phyloP scores from a whole-genome alignment of 2,888 invertebrate species.

The Cephus runcator region DNA sequence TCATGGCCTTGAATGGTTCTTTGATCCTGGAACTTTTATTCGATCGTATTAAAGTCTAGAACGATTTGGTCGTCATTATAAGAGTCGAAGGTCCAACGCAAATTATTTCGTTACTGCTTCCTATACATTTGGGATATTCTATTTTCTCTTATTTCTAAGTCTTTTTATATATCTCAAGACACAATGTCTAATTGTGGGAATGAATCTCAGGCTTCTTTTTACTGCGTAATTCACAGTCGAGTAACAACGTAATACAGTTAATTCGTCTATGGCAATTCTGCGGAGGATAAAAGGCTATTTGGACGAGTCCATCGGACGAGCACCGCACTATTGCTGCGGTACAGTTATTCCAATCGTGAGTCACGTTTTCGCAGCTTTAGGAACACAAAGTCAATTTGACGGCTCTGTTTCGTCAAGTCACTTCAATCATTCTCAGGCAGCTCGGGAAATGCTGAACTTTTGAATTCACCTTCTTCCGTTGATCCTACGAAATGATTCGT shows the following conservation, averaged over 20 bases:
- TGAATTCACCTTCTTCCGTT: background rate
- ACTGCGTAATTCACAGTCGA: background rate
- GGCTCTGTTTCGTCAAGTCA: background rate
- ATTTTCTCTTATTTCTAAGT: background rate
- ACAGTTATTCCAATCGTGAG: background rate
- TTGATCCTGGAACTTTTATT: conserved; percentile 1
- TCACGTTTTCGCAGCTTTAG: background rate
- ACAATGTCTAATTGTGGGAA: background rate
- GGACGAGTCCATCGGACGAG: background rate
- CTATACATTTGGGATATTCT: background rate
- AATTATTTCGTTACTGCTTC: background rate
- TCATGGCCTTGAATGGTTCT: conserved; percentile 28
- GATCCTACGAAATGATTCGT: background rate
- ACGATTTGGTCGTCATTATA: background rate
- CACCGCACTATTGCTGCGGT: background rate
- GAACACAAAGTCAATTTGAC: background rate
- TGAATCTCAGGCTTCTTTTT: background rate
- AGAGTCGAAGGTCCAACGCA: background rate
- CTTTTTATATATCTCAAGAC: background rate
- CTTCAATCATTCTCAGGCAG: background rate
- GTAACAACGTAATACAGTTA: background rate
- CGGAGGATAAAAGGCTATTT: background rate
- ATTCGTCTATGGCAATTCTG: background rate
- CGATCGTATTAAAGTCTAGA: background rate
- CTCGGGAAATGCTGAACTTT: background rate